These are phyloP conservation scores for Indicator maculatus DNA, from an alignment of 2,113 vertebrate species.

Conservation along the genomic window DNA sequence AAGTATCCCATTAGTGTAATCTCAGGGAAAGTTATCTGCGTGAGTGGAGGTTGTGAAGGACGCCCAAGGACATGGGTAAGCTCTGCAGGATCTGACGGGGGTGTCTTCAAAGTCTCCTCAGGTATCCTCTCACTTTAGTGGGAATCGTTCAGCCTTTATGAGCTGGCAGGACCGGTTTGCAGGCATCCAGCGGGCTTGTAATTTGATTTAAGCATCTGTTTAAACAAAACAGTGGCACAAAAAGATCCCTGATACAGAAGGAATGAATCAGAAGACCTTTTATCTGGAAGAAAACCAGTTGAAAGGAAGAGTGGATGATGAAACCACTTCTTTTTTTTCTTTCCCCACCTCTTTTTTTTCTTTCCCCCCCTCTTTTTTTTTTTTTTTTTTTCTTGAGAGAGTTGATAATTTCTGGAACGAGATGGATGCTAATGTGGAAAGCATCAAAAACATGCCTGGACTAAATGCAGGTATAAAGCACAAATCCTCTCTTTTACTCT, in stretches of 20 bases:
- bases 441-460: background rate
- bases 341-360: background rate
- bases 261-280: constrained; percentile 28
- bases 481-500: background rate
- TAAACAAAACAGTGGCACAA: constrained; percentile 25
- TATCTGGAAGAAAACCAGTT: constrained; percentile 51
- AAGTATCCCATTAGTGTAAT: constrained; percentile 45
- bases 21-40: constrained; percentile 45
- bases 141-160: constrained; percentile 6
- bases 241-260: constrained; percentile 35
- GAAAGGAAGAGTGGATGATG: constrained; percentile 24
- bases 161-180: constrained; percentile 45
- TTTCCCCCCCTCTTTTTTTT: background rate
- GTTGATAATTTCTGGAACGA: background rate
- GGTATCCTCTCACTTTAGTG: constrained; percentile 11
- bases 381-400: constrained; percentile 24
- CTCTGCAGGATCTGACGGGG: background rate
- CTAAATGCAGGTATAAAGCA: constrained; percentile 9
- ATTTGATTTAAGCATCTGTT: constrained; percentile 42
- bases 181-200: background rate
- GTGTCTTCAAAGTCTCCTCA: constrained; percentile 43
- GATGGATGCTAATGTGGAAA: background rate
- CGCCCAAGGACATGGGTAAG: constrained; percentile 42
- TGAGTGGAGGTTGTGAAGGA: background rate
- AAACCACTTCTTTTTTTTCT: background rate